Evolutionary conservation across 2,797 vertebrate genomes (phyloP).

Genomic region (Cheirogaleus major): DNA sequence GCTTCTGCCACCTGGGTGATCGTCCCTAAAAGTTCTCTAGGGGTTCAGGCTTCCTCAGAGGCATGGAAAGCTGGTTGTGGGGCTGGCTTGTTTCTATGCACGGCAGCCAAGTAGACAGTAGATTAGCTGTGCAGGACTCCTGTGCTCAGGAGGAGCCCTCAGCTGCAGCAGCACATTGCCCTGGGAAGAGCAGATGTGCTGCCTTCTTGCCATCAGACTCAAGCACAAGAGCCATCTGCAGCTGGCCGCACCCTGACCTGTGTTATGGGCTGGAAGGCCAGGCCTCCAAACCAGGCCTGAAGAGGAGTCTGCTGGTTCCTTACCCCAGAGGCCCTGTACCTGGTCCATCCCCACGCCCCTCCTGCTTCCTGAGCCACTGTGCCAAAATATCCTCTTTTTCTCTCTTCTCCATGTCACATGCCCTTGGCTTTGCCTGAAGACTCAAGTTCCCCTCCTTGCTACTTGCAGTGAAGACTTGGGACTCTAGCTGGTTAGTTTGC

Average conservation of each 20-base stretch:
- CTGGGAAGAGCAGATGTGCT: background rate
- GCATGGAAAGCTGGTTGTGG: background rate
- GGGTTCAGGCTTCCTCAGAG: background rate
- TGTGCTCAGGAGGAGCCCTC: background rate
- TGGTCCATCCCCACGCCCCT: background rate
- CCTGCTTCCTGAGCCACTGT: background rate
- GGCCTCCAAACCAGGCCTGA: background rate
- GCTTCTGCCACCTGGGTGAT: background rate
- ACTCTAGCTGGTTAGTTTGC: conserved; percentile 44
- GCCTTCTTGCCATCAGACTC: background rate
- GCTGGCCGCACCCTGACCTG: background rate
- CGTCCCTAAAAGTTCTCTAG: background rate
- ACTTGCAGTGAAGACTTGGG: conserved; percentile 50
- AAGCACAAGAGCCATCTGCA: background rate
- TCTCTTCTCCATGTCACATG: background rate
- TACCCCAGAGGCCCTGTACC: background rate
- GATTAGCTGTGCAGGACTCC: background rate
- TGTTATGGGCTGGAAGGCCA: background rate
- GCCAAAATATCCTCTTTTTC: background rate
- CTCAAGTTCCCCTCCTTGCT: conserved; percentile 22
- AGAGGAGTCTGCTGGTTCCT: background rate
- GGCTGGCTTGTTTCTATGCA: background rate
- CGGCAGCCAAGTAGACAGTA: background rate
- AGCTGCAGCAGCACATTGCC: background rate
- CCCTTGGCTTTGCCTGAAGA: conserved; percentile 47